Conservation (phyloP, 2,797 vertebrate species). For the Microctenopoma steveboyesi region DNA sequence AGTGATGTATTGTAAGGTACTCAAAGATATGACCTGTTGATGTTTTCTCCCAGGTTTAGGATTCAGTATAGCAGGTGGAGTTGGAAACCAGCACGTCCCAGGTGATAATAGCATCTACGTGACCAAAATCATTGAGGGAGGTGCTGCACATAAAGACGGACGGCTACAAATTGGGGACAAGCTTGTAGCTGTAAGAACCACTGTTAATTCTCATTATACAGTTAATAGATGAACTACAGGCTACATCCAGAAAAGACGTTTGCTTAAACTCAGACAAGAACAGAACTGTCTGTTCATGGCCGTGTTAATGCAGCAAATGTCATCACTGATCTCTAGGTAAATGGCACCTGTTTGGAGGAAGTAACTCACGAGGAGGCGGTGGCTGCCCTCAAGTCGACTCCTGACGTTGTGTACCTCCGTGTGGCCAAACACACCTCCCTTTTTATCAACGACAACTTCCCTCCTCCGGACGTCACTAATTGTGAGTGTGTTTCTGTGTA, state of each 20-base stretch:
- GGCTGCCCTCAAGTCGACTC: constrained; percentile 95
- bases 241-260: neutral
- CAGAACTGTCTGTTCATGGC: neutral
- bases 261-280: neutral
- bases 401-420: constrained; percentile 95
- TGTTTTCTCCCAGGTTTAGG: constrained; percentile 87
- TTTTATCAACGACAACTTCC: constrained; percentile 95
- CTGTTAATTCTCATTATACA: no score
- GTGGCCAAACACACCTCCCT: constrained; percentile 95
- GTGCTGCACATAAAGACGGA: constrained; percentile 96
- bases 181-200: constrained; percentile 91
- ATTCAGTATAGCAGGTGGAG: constrained; percentile 98
- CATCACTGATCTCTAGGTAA: constrained; percentile 84
- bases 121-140: constrained; percentile 97
- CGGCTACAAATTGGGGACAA: constrained; percentile 98
- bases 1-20: neutral
- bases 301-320: neutral
- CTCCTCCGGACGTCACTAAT: constrained; percentile 93
- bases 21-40: neutral
- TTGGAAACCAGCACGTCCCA: constrained; percentile 97
- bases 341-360: constrained; percentile 89
- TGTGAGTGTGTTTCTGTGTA: constrained; percentile 83
- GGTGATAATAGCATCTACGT: constrained; percentile 99
- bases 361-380: constrained; percentile 98
- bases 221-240: no score